Conservation (phyloP, 2,113 vertebrate species). For the Ammodramus savannarum region DNA sequence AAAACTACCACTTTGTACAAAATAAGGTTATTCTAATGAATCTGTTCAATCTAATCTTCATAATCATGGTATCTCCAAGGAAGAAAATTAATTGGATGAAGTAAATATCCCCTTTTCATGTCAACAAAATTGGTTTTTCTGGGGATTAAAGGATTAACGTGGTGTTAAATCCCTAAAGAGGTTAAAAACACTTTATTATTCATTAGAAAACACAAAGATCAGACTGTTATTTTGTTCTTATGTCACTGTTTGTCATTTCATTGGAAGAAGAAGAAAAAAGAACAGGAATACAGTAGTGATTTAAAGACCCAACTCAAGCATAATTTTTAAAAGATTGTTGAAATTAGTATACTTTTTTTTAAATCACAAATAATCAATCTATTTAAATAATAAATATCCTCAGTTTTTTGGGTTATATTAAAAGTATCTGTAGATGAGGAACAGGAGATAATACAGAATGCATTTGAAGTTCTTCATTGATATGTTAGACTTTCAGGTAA, state of each 20-base stretch:
- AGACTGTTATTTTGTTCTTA: slow-evolving; percentile 71
- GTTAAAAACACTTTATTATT: slow-evolving; percentile 93
- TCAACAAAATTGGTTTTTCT: slow-evolving; percentile 92
- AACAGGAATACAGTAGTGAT: background rate
- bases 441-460: background rate
- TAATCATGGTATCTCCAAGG: slow-evolving; percentile 86
- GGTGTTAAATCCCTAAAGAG: slow-evolving; percentile 93
- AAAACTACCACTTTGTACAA: slow-evolving; percentile 63
- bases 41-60: slow-evolving; percentile 90
- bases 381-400: background rate
- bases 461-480: background rate
- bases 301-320: background rate
- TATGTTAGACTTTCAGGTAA: background rate
- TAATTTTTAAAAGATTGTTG: background rate
- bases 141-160: slow-evolving; percentile 96
- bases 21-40: slow-evolving; percentile 85
- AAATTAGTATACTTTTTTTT: background rate
- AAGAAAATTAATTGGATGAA: slow-evolving; percentile 93
- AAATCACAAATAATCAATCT: background rate
- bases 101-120: slow-evolving; percentile 86
- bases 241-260: slow-evolving; percentile 53
- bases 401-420: background rate
- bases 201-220: slow-evolving; percentile 90
- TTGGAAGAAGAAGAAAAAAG: background rate
- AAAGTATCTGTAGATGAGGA: background rate